A percentile compares a stretch with the other conserved stretches of the same genome.
These are phyloP conservation scores for Hypotaenidia okinawae DNA, from an alignment of 2,797 vertebrate genomes.

Conservation along the genomic window DNA sequence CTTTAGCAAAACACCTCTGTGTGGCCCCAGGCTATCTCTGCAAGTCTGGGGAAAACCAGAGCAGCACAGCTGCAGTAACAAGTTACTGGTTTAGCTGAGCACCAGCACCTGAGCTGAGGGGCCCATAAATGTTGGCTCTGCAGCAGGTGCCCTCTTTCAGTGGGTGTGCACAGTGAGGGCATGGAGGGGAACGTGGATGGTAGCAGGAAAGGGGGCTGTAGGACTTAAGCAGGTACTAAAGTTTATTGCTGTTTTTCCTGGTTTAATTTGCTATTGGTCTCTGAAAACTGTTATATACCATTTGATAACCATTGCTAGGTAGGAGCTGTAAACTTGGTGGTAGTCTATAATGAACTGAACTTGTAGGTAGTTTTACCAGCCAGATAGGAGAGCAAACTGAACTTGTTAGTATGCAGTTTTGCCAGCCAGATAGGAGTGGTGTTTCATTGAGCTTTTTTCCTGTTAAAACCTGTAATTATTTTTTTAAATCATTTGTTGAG, in stretches of 20 bases:
- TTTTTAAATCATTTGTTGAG: neutral
- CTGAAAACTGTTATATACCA: neutral
- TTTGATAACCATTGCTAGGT: neutral
- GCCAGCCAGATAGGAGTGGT: neutral
- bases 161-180: accelerated
- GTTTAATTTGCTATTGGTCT: neutral
- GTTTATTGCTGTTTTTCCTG: neutral
- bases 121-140: neutral
- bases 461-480: neutral
- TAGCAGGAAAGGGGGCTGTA: neutral
- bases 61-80: neutral
- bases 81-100: neutral
- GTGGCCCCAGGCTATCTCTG: neutral
- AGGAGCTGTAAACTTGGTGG: neutral
- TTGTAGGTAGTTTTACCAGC: neutral
- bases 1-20: neutral
- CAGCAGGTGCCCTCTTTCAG: accelerated
- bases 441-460: neutral
- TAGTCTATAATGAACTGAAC: neutral
- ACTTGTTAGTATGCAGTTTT: neutral
- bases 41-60: neutral
- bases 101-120: neutral
- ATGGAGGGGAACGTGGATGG: accelerated
- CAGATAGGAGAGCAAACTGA: neutral
- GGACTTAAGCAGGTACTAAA: neutral